Base-by-base conservation (phyloP, 2,113 vertebrate genomes). In the Lathamus discolor region DNA sequence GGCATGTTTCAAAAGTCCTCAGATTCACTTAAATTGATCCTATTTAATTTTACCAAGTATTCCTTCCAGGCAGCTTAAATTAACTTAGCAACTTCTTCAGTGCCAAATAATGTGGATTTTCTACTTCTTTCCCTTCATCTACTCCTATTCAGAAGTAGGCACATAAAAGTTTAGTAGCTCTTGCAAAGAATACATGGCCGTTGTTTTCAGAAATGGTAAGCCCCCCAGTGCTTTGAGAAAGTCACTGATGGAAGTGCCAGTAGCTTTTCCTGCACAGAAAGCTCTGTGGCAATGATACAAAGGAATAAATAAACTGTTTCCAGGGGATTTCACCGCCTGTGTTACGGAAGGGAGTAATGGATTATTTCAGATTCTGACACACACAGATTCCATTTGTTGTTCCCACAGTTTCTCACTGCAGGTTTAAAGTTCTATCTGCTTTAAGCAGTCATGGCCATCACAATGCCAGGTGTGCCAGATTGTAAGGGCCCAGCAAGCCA, bases 321-420 rank as follows among this genome's bases (percentile, higher is more conserved):
- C 39, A 83, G 44, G 78, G 37, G 55, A 83, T 91, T 90, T 89
- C 82, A 94, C 83, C 68, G 92, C 82, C 35, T 25, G 24, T 61
- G 29, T 67, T 78, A 44, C 48, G 44, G 33, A 79, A 37, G 35
- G 33, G 15, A 55, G 9, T 35, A 67, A 33, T 62, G 79, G 83
- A 86, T 69, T 9, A 48, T 20, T 76, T 88, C 52, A 31, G 46
- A 70, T 63, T 64, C 80, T 67, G 46, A 16, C 14, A 73, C 54
- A 44, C 69, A 27, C 51, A 22, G 43, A 84, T 62, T 92, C 91
- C 73, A 80, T 88, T 92, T 93, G 86, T 89, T 92, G 39, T 69
- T 83, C 39, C 72, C 51, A 46, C 6, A 43, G 83, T 83, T 87
- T 83, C 83, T 88, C 37, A 90, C 86, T 77, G 25, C 35, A 63